Conservation (phyloP, 2,888 invertebrate species). For the Agriopis marginaria region DNA sequence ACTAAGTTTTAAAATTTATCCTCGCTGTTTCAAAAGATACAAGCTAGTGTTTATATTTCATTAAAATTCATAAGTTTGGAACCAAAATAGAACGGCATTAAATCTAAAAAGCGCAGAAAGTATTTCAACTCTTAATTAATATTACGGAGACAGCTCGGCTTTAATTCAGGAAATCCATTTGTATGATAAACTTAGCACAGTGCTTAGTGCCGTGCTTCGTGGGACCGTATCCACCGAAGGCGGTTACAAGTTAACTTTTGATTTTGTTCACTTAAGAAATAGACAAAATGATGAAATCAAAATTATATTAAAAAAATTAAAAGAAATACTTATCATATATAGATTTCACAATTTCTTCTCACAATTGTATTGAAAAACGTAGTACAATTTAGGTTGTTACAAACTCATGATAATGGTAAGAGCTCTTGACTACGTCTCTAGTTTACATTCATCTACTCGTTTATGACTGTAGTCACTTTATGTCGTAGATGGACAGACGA, state of each 20-base stretch:
- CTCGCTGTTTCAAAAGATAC: conserved; percentile 12
- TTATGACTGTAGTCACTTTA: too few species aligned
- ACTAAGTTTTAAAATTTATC: background rate
- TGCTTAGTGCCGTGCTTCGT: conserved; percentile 49
- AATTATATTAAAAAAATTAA: background rate
- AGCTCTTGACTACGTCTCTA: too few species aligned
- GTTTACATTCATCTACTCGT: too few species aligned
- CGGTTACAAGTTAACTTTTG: conserved; percentile 14
- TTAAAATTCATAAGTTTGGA: conserved; percentile 35
- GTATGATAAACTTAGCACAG: conserved; percentile 63
- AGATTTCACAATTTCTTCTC: too few species aligned
- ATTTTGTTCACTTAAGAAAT: background rate
- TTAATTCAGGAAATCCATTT: conserved; percentile 69
- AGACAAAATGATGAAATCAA: background rate
- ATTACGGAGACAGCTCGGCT: conserved; percentile 47
- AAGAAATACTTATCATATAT: too few species aligned
- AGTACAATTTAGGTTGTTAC: too few species aligned
- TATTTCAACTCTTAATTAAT: conserved; percentile 52
- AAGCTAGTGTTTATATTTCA: conserved; percentile 21
- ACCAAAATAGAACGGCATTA: conserved; percentile 21
- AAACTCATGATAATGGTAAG: too few species aligned
- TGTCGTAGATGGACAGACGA: too few species aligned
- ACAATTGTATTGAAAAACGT: too few species aligned
- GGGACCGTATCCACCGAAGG: conserved; percentile 15
- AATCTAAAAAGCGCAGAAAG: conserved; percentile 24